Evolutionary conservation across 2,888 invertebrate genomes (phyloP).

Genomic region (Prosapia bicincta): DNA sequence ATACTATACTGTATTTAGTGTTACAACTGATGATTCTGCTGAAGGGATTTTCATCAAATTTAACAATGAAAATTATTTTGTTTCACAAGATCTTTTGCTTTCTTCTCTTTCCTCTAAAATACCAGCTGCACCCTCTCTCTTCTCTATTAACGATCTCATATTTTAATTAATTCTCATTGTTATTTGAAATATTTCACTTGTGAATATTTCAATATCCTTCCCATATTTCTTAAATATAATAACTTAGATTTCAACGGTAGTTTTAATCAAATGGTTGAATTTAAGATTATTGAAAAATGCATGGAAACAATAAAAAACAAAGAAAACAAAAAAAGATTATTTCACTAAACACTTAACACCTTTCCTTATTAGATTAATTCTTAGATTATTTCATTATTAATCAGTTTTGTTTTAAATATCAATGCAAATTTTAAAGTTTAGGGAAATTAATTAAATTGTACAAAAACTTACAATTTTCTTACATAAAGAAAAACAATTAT

Average conservation of each 20-base stretch:
- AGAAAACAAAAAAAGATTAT: not conserved
- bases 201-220: not conserved
- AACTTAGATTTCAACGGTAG: not conserved
- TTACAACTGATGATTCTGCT: constrained; percentile 32
- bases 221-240: not conserved
- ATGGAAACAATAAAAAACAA: not conserved
- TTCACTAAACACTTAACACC: too few species aligned
- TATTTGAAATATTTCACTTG: not conserved
- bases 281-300: not conserved
- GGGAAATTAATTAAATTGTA: too few species aligned
- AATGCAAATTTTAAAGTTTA: too few species aligned
- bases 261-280: not conserved
- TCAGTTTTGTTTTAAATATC: too few species aligned
- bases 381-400: too few species aligned
- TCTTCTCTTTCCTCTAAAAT: not conserved
- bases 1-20: not conserved
- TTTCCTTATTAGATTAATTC: too few species aligned
- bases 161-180: not conserved
- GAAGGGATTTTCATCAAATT: constrained; percentile 37
- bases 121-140: not conserved
- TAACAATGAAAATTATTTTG: too few species aligned
- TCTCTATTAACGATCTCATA: not conserved
- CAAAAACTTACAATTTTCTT: too few species aligned
- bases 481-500: too few species aligned
- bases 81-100: not conserved